These are phyloP conservation scores for Nephrocerus scutellatus DNA, from an alignment of 2,888 invertebrate genomes.

Conservation along the genomic window DNA sequence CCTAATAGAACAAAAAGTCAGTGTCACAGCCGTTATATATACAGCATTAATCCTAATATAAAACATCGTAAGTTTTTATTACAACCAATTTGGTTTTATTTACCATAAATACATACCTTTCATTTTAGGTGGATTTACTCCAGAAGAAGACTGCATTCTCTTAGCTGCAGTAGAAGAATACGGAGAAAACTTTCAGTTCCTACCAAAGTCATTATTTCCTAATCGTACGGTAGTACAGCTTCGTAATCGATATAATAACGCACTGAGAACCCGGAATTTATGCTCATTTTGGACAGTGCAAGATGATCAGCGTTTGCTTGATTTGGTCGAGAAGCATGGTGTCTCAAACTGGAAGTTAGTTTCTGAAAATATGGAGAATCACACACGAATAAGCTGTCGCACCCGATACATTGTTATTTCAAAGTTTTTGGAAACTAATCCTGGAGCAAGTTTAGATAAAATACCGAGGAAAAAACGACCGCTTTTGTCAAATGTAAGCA, in stretches of 20 bases:
- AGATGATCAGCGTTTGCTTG: constrained; percentile 56
- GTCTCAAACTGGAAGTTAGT: constrained; percentile 52
- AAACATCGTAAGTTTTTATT: constrained; percentile 29
- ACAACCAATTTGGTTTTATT: not conserved
- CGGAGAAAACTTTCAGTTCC: constrained; percentile 54
- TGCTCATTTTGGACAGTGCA: constrained; percentile 55
- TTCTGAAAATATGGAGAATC: constrained; percentile 51
- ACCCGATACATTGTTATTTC: constrained; percentile 54
- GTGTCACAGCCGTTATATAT: constrained; percentile 55
- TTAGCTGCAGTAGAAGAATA: constrained; percentile 56
- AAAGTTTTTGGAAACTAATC: constrained; percentile 51
- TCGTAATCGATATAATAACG: constrained; percentile 53
- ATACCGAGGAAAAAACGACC: constrained; percentile 33
- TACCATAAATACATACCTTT: not conserved
- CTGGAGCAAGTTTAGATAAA: constrained; percentile 36
- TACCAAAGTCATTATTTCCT: constrained; percentile 54
- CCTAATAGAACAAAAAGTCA: constrained; percentile 59
- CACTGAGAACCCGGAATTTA: constrained; percentile 42
- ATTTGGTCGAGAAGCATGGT: constrained; percentile 50
- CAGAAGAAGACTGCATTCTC: constrained; percentile 60
- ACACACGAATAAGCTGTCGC: constrained; percentile 55
- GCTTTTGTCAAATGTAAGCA: constrained; percentile 23
- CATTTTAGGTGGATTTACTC: constrained; percentile 50
- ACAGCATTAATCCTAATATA: constrained; percentile 36
- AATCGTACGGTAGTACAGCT: constrained; percentile 58